A percentile compares a stretch with the other conserved stretches of the same genome.
These are phyloP conservation scores for Cyclargus thomasi DNA, from an alignment of 1,140 invertebrate species.

Conservation along the genomic window DNA sequence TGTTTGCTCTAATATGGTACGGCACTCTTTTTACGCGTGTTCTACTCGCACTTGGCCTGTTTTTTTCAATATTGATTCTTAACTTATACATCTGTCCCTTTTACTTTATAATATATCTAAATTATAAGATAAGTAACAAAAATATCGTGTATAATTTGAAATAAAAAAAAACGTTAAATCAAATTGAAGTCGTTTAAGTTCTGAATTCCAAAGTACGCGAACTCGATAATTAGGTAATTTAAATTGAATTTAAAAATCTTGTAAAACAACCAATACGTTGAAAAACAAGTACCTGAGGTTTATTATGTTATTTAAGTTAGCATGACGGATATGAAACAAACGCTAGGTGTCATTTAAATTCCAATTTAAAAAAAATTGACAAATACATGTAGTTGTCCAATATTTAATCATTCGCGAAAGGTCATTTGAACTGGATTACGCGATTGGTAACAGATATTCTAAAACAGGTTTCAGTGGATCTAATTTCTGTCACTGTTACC, in stretches of 20 bases:
- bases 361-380: slow-evolving; percentile 14
- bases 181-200: too few species aligned
- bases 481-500: neutral
- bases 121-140: too few species aligned
- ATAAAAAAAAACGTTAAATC: neutral
- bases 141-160: neutral
- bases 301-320: slow-evolving; percentile 1
- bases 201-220: too few species aligned
- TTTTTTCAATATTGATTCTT: too few species aligned
- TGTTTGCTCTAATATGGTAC: too few species aligned
- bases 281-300: neutral
- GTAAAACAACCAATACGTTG: neutral
- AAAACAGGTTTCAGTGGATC: neutral
- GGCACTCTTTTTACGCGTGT: too few species aligned
- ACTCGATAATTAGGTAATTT: slow-evolving; percentile 5
- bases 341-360: slow-evolving; percentile 4
- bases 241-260: slow-evolving; percentile 4
- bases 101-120: too few species aligned
- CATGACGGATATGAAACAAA: slow-evolving; percentile 7
- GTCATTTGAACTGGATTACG: slow-evolving; percentile 20
- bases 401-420: slow-evolving; percentile 27
- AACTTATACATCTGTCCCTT: too few species aligned
- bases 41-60: too few species aligned
- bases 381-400: slow-evolving; percentile 24
- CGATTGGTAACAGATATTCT: neutral